Conservation (phyloP, 2,113 vertebrate genomes). For the Podocnemis expansa region DNA sequence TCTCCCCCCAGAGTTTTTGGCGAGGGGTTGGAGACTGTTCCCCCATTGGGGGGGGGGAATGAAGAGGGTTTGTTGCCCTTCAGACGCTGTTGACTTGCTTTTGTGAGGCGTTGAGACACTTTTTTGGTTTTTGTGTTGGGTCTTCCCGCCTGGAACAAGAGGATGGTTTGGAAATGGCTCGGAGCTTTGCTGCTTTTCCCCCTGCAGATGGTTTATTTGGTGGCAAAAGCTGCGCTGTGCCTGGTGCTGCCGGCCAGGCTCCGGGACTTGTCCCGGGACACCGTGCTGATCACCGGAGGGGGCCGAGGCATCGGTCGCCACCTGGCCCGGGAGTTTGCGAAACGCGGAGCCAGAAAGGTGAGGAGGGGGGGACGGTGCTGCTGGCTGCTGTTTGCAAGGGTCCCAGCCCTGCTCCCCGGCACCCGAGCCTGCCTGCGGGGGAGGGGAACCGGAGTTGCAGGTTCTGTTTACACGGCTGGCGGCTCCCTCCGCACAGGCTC, state of each 20-base stretch:
- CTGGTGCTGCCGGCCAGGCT: conserved; percentile 82
- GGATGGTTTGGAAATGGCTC: conserved; percentile 87
- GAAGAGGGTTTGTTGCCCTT: conserved; percentile 46
- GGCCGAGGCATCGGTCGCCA: conserved; percentile 96
- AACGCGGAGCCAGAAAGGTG: conserved; percentile 92
- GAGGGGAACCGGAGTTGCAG: fast-evolving
- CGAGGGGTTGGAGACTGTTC: conserved; percentile 60
- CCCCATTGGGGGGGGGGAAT: conserved; percentile 25
- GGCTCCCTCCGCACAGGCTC: not conserved
- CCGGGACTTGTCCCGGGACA: conserved; percentile 87
- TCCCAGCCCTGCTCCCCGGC: not conserved
- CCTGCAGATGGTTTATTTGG: conserved; percentile 83
- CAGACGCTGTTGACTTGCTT: not conserved
- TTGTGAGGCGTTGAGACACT: conserved; percentile 19
- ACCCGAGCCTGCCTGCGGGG: no score
- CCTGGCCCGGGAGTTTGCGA: conserved; percentile 91
- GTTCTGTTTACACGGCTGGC: not conserved
- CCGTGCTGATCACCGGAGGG: conserved; percentile 94
- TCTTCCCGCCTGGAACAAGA: conserved; percentile 49
- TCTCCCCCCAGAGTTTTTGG: conserved; percentile 35
- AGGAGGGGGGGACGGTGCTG: conserved; percentile 25
- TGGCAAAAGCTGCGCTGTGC: conserved; percentile 80
- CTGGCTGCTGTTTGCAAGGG: not conserved
- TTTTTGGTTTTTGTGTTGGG: not conserved
- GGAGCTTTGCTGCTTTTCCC: conserved; percentile 87